These are phyloP conservation scores for Gastrophryne carolinensis DNA, from an alignment of 2,797 vertebrate genomes.

Conservation along the genomic window DNA sequence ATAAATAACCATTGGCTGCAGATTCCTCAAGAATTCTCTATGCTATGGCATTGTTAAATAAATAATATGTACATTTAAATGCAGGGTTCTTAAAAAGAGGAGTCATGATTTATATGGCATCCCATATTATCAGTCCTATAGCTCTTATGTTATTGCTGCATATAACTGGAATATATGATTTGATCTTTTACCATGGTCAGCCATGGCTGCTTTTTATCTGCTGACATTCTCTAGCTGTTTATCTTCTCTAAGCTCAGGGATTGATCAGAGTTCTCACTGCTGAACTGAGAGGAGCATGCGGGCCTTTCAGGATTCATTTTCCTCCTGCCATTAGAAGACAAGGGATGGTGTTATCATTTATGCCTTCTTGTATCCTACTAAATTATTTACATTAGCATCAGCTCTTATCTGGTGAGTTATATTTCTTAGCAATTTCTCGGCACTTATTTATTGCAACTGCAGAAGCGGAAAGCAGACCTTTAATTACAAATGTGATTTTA, in stretches of 20 bases:
- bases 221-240: constrained; percentile 21
- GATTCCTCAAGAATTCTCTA: too few relatives aligned
- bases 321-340: background rate
- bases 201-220: constrained; percentile 19
- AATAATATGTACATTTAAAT: too few relatives aligned
- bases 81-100: too few relatives aligned
- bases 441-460: background rate
- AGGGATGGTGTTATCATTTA: background rate
- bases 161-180: constrained; percentile 25
- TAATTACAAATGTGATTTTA: too few relatives aligned
- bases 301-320: constrained; percentile 1
- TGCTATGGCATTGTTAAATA: too few relatives aligned
- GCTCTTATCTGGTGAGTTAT: background rate
- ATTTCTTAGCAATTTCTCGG: background rate
- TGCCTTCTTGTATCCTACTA: background rate
- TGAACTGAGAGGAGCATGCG: background rate
- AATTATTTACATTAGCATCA: constrained; percentile 5
- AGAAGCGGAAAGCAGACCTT: too few relatives aligned
- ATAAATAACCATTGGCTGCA: too few relatives aligned
- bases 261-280: constrained; percentile 18
- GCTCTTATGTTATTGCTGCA: constrained; percentile 11
- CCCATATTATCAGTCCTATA: constrained; percentile 2
- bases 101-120: constrained; percentile 24
- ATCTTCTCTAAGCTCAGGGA: background rate
- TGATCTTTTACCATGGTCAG: constrained; percentile 6